Conservation (phyloP, 2,113 vertebrate genomes). For the Epinephelus cyanopodus region DNA sequence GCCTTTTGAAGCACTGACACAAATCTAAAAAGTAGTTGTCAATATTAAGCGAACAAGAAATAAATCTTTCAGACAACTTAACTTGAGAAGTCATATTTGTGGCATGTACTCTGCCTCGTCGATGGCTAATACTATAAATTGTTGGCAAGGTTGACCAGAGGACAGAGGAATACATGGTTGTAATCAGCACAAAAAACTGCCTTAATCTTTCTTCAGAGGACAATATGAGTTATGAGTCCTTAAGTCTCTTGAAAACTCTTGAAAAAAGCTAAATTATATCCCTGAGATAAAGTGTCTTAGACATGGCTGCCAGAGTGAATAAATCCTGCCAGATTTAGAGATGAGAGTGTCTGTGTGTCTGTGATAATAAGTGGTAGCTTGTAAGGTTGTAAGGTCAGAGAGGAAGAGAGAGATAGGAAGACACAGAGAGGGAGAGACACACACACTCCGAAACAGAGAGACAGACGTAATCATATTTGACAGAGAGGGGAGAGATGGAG, state of each 20-base stretch:
- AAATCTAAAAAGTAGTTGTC: background rate
- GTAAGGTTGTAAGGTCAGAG: conserved; percentile 57
- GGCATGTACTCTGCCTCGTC: background rate
- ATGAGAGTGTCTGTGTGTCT: conserved; percentile 59
- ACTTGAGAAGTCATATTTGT: background rate
- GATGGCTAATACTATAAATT: background rate
- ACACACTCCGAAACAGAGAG: conserved; percentile 17
- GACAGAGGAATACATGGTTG: background rate
- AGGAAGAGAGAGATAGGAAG: conserved; percentile 5
- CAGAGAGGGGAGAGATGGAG: conserved; percentile 34
- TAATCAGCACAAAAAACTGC: background rate
- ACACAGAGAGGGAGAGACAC: conserved; percentile 10
- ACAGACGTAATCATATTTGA: conserved; percentile 51
- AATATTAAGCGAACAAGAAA: background rate
- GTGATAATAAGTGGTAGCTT: conserved; percentile 68
- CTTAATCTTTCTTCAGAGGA: conserved; percentile 35
- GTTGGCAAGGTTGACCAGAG: conserved; percentile 4
- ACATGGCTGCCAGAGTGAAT: conserved; percentile 61
- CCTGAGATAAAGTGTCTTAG: conserved; percentile 56
- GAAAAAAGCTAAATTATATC: conserved; percentile 51
- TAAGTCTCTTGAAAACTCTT: conserved; percentile 48
- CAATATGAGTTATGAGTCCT: conserved; percentile 32
- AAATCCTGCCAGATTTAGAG: conserved; percentile 67
- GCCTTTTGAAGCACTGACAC: no score
- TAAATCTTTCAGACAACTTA: background rate